Conservation (phyloP, 2,797 vertebrate genomes). For the Dendrocincla tyrannina region DNA sequence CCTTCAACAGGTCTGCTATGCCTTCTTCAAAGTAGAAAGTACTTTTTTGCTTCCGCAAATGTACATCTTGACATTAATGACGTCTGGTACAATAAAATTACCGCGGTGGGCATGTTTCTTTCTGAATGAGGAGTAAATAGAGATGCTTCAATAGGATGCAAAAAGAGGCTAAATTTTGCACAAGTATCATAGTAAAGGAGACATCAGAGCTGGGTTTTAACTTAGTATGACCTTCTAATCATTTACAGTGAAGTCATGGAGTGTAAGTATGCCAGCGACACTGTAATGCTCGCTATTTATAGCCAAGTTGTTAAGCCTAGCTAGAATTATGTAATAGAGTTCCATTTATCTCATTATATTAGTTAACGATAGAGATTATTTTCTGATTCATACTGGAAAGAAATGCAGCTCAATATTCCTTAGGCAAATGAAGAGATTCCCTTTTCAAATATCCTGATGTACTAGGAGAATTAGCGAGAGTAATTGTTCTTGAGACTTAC, state of each 20-base stretch:
- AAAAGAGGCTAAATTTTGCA: background rate
- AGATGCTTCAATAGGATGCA: background rate
- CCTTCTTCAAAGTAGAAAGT: background rate
- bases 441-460: background rate
- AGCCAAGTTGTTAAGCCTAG: constrained; percentile 19
- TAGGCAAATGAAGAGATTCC: background rate
- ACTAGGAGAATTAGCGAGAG: background rate
- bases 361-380: constrained; percentile 27
- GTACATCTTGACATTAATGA: background rate
- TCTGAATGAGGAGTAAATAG: background rate
- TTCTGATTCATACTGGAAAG: background rate
- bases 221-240: constrained; percentile 21
- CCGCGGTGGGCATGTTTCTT: background rate
- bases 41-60: background rate
- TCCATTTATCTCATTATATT: constrained; percentile 51
- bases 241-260: constrained; percentile 54
- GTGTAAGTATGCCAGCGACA: constrained; percentile 17
- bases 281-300: constrained; percentile 60
- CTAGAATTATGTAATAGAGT: constrained; percentile 48
- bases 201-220: background rate
- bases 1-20: background rate
- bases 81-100: background rate
- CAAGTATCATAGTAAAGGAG: background rate
- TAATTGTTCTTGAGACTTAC: background rate
- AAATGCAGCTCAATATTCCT: background rate